Evolutionary conservation across 2,797 vertebrate species (phyloP), one percentile per base, ranked within the genome.

Genomic region (Lacerta bilineata): DNA sequence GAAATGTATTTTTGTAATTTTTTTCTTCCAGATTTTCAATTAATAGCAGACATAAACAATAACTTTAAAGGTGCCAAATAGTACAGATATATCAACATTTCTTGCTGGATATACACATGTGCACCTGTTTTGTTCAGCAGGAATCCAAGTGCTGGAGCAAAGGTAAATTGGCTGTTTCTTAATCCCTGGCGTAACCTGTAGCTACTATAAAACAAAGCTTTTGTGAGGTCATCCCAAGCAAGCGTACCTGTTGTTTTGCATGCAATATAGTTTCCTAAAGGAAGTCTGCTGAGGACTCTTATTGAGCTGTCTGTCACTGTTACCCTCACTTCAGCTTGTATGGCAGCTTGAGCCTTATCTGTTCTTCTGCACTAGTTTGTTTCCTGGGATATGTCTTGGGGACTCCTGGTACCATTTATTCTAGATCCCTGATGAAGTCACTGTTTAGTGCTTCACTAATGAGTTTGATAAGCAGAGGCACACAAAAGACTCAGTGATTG

Each of bases 211-310:
- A 87, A 68, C 66, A 66, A 66, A 68, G 23, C 7, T 7, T 43
- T 83, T 20, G 10, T 82, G 72, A 55, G 43, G 87, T 77, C 27
- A 75, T 1, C 33, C 25, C 68, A 80, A 46, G 59, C 9, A 84
- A 83, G 0, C 1, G 55, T 29, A 2, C 2, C 20, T 86, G n/a
- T 91, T 87, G 83, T 59, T 33, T 27, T 68, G 18, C 23, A 68
- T 27, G 25, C 68, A 69, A 27, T 69, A 27, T 13, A 69, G 9
- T 69, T 69, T 69, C 25, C 23, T n/a, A 7, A 20, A 81, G 20
- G 5, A 86, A 75, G 46, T 69, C 89, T 84, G 83, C 20, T 80
- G 89, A 78, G 81, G 89, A 39, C 68, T 61, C 18, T 36, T 72
- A 15, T 61, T 88, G 82, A 29, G 0, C 2, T 18, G 0, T 15